Conservation (phyloP, 2,888 invertebrate species). For the Flexamia atlantica region DNA sequence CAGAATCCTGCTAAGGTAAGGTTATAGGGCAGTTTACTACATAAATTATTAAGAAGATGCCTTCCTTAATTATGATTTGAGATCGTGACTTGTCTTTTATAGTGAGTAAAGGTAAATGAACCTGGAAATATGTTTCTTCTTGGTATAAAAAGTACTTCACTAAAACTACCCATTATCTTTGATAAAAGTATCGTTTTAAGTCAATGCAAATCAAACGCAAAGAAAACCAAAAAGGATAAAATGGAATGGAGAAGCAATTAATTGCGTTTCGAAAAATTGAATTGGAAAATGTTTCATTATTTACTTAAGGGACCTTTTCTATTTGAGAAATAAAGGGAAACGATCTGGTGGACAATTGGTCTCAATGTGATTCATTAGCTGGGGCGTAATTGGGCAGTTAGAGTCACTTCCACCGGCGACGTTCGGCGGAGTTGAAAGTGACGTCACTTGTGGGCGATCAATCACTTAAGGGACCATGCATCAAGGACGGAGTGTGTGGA, state of each 20-base stretch:
- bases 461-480: constrained; percentile 15
- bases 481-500: neutral
- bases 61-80: no score
- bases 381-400: neutral
- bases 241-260: neutral
- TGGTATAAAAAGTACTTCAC: no score
- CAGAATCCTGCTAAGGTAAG: no score
- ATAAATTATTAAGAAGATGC: no score
- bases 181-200: no score
- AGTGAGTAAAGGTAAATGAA: no score
- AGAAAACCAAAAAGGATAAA: no score
- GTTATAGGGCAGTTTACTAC: no score
- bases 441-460: neutral
- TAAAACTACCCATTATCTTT: no score
- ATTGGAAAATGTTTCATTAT: neutral
- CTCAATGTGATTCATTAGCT: neutral
- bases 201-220: no score
- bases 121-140: no score
- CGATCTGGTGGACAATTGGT: neutral
- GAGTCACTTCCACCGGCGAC: neutral
- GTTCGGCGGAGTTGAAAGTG: neutral
- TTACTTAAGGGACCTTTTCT: constrained; percentile 12
- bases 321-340: constrained; percentile 2
- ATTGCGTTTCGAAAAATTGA: neutral
- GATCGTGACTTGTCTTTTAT: no score